These are phyloP conservation scores for Eurytoma adleriae DNA, from an alignment of 2,888 invertebrate species.

Conservation along the genomic window DNA sequence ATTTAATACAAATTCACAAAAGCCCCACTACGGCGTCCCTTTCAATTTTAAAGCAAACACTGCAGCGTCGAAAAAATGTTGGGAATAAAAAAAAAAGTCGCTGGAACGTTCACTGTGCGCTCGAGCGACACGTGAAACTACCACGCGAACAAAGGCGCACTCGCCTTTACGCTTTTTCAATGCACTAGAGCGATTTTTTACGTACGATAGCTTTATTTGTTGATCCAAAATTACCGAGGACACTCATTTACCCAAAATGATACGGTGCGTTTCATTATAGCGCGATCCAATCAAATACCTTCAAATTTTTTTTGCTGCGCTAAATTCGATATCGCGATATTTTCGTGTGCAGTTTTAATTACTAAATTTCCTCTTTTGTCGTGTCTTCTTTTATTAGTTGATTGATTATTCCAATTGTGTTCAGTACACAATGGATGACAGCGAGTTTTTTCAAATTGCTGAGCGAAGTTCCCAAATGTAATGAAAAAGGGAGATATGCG, in stretches of 20 bases:
- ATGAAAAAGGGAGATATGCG: too few species aligned
- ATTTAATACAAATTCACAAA: conserved; percentile 8
- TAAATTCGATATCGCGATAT: too few species aligned
- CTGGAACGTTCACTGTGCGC: background rate
- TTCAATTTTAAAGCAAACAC: conserved; percentile 32
- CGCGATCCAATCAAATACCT: too few species aligned
- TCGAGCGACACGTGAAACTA: conserved; percentile 14
- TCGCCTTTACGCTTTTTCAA: background rate
- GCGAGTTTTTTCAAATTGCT: too few species aligned
- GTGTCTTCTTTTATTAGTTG: too few species aligned
- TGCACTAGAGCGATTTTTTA: background rate
- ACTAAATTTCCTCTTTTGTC: too few species aligned
- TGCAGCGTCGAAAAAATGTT: background rate
- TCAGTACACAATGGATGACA: too few species aligned
- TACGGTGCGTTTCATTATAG: background rate
- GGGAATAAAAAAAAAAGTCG: conserved; percentile 7
- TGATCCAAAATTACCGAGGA: conserved; percentile 2
- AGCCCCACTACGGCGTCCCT: background rate
- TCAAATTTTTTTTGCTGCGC: background rate
- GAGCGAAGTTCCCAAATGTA: too few species aligned
- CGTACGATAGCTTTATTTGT: background rate
- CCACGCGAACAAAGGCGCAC: background rate
- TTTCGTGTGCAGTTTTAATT: too few species aligned
- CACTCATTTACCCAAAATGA: conserved; percentile 4
- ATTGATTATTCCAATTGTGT: too few species aligned